Evolutionary conservation across 2,113 vertebrate species (phyloP), one percentile per base, ranked within the genome.

Genomic region (Tachysurus vachellii): DNA sequence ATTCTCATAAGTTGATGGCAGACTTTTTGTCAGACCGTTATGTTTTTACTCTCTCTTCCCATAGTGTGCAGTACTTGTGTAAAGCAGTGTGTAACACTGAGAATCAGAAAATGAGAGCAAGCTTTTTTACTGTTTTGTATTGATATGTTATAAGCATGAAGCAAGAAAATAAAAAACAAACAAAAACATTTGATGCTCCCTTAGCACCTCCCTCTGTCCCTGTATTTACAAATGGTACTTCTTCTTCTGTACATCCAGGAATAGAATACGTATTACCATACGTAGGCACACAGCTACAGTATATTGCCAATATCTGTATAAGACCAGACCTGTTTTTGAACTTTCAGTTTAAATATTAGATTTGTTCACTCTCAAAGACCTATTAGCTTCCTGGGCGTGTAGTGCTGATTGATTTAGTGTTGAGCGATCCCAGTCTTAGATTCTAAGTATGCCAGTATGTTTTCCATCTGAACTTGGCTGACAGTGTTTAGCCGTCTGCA

Each of bases 401-500:
- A 76, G 54, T 88, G 53, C 64, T 23, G 13, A 71, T 75, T 80
- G 81, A 44, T 83, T 86, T 82, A 59, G 75, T 73, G 19, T 76
- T 47, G 79, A 81, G 57, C 66, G 21, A 6, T 56, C 21, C 83
- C 21, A 56, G 28, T 23, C 14, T 36, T 84, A 56, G 11, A 84
- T 23, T 50, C 36, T 83, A 57, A 85, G 53, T 54, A 62, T 44
- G 68, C 87, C 86, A 31, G 56, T 87, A 50, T 68, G 54, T 50
- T 19, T 80, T 80, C 19, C 28, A 59, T 64, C 57, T 84, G 47
- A 82, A 23, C 83, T 26, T 70, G 86, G 36, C 68, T 83, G 47
- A 26, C 56, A 57, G 76, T 44, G 47, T 86, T 87, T 86, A 79
- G 54, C 84, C 70, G 87, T 87, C 68, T 86, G 89, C 87, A 44